Base-by-base conservation (phyloP, 2,797 vertebrate genomes). In the Bovichtus diacanthus region DNA sequence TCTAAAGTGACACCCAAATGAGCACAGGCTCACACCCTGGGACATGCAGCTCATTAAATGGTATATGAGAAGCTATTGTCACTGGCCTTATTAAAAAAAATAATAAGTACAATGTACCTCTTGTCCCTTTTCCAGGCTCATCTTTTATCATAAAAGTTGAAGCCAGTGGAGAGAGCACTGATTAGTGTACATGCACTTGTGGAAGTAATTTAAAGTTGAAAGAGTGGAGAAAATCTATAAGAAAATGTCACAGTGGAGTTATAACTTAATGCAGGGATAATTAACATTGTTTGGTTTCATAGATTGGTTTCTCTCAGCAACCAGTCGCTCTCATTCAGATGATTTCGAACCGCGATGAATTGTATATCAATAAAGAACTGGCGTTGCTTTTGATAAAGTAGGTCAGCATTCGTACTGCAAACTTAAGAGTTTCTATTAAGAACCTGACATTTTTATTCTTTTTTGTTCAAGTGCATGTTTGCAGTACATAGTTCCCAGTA, bases 1-100 rank as follows among this genome's bases (percentile, higher is more conserved):
- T 41, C n/a, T 2, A 44, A 44, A 15, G 15, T 39, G 39, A 62
- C 9, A 47, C 46, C 27, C 16, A 38, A 41, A 67, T 19, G 12
- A 72, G 58, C 25, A 21, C 12, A 3, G 19, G 16, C 55, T 54
- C 49, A 15, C 56, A 29, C 43, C 15, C 13, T 13, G 34, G 16
- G 23, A 39, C 44, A 5, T 19, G 9, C 5, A 0, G 61, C 64
- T 81, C 72, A 67, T 83, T 81, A 81, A 66, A 66, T 13, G 59
- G 2, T 12, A 5, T 34, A 55, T 19, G 41, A 54, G 59, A 44
- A 43, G 34, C 25, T 10, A 18, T 27, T 62, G 74, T 66, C 64
- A 34, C 21, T 0, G 10, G 46, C 29, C 44, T 73, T 68, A 73
- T 73, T 75, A 72, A 6, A 74, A 25, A 62, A 31, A 56, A 31